A percentile compares a stretch with the other conserved stretches of the same genome.
Evolutionary conservation across 2,113 vertebrate species (phyloP).

Genomic region (Lepisosteus osseus): DNA sequence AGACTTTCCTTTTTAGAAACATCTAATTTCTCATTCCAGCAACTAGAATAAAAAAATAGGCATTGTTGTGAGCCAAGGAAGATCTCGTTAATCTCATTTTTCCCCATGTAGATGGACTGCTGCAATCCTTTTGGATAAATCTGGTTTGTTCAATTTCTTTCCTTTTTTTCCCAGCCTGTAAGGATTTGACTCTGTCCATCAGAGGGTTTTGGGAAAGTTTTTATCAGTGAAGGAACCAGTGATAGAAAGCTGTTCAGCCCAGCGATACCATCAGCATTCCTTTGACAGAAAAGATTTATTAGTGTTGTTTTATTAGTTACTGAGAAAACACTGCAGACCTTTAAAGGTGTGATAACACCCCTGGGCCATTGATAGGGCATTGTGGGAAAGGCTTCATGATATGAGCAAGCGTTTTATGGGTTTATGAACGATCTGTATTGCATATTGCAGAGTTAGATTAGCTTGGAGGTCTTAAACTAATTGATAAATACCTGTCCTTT

Average conservation of each 20-base stretch:
- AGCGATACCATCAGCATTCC: background rate
- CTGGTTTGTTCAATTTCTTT: too few species aligned
- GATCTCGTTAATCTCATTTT: too few species aligned
- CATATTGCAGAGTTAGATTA: too few species aligned
- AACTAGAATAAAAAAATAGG: too few species aligned
- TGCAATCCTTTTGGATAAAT: too few species aligned
- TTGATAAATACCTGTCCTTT: too few species aligned
- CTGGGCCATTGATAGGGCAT: constrained; percentile 23
- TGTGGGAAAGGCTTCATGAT: constrained; percentile 34
- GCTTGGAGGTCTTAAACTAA: too few species aligned
- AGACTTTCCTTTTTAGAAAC: too few species aligned
- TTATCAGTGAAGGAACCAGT: constrained; percentile 16
- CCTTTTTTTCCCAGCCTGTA: background rate
- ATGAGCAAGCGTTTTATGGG: constrained; percentile 34
- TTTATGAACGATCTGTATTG: background rate
- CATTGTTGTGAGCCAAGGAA: too few species aligned
- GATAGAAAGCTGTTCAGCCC: background rate
- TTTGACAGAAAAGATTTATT: constrained; percentile 18
- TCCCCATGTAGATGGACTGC: too few species aligned
- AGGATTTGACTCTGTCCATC: background rate
- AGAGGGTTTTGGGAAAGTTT: background rate
- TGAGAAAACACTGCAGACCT: constrained; percentile 32
- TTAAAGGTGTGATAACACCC: constrained; percentile 23
- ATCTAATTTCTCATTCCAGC: too few species aligned
- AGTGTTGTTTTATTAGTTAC: constrained; percentile 20